These are phyloP conservation scores for Pteropus alecto DNA, from an alignment of 2,113 vertebrate species.

Conservation along the genomic window DNA sequence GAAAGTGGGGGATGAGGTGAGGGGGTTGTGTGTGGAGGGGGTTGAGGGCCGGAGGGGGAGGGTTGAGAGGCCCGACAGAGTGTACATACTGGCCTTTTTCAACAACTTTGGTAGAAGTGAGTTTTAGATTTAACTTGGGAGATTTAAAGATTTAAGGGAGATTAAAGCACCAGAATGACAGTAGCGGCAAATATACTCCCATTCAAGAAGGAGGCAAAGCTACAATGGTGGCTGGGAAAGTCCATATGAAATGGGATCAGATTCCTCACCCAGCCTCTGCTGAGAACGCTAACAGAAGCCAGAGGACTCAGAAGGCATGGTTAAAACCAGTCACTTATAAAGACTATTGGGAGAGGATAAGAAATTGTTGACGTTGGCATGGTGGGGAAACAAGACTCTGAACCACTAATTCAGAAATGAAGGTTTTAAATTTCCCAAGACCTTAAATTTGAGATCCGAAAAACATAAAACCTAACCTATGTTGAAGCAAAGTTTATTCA, in stretches of 20 bases:
- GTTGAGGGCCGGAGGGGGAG: too few species aligned
- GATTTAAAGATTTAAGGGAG: background rate
- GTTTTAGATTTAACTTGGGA: background rate
- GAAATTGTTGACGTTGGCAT: background rate
- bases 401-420: background rate
- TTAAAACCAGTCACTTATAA: background rate
- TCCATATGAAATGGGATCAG: fast-evolving
- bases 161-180: background rate
- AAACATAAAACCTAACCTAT: background rate
- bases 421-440: background rate
- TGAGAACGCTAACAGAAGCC: background rate
- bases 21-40: too few species aligned
- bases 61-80: fast-evolving
- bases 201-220: too few species aligned
- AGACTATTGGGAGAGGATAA: background rate
- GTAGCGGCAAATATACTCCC: background rate
- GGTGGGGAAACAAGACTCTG: background rate
- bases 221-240: fast-evolving
- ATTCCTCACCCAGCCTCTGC: background rate
- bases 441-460: background rate
- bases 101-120: background rate
- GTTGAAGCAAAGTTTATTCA: background rate
- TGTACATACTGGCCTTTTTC: too few species aligned
- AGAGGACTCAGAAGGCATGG: background rate
- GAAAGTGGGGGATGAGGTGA: too few species aligned